These are phyloP conservation scores for Syngnathus rostellatus DNA, from an alignment of 2,797 vertebrate species.

Conservation along the genomic window DNA sequence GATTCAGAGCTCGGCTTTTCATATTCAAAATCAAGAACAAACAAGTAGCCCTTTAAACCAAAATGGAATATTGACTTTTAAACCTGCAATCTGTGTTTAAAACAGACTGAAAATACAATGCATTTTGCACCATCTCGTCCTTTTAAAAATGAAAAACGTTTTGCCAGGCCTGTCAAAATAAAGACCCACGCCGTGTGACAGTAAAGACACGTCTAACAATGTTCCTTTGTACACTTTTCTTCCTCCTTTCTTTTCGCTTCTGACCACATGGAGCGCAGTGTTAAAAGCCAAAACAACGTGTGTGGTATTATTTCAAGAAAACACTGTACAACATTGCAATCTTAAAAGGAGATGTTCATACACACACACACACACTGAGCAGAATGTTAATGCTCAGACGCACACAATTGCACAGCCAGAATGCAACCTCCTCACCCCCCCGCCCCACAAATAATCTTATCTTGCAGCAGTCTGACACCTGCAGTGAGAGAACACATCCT, in stretches of 20 bases:
- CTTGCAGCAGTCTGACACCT: slow-evolving; percentile 65
- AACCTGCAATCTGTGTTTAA: not conserved
- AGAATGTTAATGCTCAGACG: slow-evolving; percentile 7
- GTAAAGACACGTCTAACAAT: not conserved
- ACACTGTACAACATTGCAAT: slow-evolving; percentile 31
- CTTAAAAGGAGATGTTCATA: slow-evolving; percentile 39
- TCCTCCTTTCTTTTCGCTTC: slow-evolving; percentile 21
- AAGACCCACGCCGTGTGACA: not conserved
- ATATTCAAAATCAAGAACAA: slow-evolving; percentile 8
- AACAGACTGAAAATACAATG: not conserved
- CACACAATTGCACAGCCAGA: slow-evolving; percentile 19
- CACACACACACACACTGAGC: slow-evolving; percentile 20
- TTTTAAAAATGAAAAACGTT: not conserved
- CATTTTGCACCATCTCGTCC: not conserved
- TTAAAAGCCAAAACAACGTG: slow-evolving; percentile 49
- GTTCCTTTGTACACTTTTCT: slow-evolving; percentile 6
- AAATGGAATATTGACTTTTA: slow-evolving; percentile 3
- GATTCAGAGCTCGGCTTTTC: slow-evolving; percentile 7
- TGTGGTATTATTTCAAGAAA: slow-evolving; percentile 34
- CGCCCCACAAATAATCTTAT: slow-evolving; percentile 63
- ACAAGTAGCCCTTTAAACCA: slow-evolving; percentile 6
- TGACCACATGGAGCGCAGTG: slow-evolving; percentile 53
- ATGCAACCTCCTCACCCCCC: slow-evolving; percentile 46
- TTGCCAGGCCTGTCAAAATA: not conserved
- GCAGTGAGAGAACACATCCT: slow-evolving; percentile 62